Conservation (phyloP, 2,888 invertebrate species). For the Parnassius apollo region DNA sequence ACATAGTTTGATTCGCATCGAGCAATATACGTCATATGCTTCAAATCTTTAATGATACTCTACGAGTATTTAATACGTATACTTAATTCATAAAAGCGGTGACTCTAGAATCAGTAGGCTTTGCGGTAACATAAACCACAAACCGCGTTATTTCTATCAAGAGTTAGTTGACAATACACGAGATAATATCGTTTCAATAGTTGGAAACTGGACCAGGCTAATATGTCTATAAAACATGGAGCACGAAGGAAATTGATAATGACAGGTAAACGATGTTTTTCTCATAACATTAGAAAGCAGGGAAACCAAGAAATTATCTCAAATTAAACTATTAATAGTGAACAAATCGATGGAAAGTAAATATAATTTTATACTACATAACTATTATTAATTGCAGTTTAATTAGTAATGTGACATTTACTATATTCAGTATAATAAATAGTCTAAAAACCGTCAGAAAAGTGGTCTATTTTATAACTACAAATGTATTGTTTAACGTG, state of each 20-base stretch:
- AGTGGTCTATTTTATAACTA: too few species aligned
- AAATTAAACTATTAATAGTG: slow-evolving; percentile 2
- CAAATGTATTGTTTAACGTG: too few species aligned
- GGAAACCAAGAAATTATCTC: neutral
- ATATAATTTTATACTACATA: neutral
- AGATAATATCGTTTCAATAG: slow-evolving; percentile 11
- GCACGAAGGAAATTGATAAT: slow-evolving; percentile 12
- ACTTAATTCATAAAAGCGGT: slow-evolving; percentile 6
- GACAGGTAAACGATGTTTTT: neutral
- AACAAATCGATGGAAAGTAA: slow-evolving; percentile 1
- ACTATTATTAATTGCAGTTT: too few species aligned
- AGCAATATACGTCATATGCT: too few species aligned
- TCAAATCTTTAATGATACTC: too few species aligned
- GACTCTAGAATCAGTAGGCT: slow-evolving; percentile 7
- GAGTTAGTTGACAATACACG: slow-evolving; percentile 12
- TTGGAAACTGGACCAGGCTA: slow-evolving; percentile 14
- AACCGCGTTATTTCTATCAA: slow-evolving; percentile 8
- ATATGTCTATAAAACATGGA: neutral
- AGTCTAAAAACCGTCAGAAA: too few species aligned
- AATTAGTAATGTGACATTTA: too few species aligned
- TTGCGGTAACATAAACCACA: slow-evolving; percentile 22
- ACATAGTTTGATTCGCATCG: too few species aligned
- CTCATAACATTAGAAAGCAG: slow-evolving; percentile 2
- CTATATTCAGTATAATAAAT: too few species aligned
- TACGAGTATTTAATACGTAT: neutral